Conservation (phyloP, 2,888 invertebrate genomes). For the Autographa gamma region DNA sequence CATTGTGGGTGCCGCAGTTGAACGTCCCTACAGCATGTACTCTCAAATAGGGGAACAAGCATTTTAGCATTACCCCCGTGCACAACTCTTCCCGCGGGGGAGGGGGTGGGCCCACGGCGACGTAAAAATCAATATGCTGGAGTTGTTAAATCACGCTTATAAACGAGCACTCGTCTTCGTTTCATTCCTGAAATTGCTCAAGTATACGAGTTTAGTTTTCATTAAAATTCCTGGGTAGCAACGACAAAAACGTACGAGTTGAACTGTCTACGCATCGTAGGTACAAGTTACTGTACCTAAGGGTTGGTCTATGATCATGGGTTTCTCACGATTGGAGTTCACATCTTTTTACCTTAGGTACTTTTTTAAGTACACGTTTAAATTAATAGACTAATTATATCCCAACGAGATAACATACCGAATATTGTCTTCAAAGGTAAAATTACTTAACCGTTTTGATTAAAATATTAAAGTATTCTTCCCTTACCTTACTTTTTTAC, state of each 20-base stretch:
- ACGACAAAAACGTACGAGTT: conserved; percentile 48
- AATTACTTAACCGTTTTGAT: not conserved
- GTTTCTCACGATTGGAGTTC: conserved; percentile 10
- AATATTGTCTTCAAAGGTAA: no score
- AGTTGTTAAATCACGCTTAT: conserved; percentile 93
- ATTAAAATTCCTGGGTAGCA: conserved; percentile 60
- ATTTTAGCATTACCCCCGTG: conserved; percentile 90
- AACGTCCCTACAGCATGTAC: conserved; percentile 87
- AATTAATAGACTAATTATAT: no score
- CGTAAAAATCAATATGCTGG: conserved; percentile 91
- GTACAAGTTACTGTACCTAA: conserved; percentile 13
- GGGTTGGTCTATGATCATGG: conserved; percentile 12
- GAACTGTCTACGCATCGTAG: conserved; percentile 23
- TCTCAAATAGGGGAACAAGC: conserved; percentile 90
- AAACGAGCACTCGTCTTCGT: conserved; percentile 90
- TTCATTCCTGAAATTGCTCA: conserved; percentile 86
- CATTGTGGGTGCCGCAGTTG: conserved; percentile 70
- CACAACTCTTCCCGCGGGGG: conserved; percentile 88
- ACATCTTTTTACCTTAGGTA: not conserved
- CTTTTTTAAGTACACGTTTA: no score
- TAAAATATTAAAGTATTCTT: not conserved
- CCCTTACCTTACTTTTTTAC: not conserved
- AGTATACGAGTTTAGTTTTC: conserved; percentile 76
- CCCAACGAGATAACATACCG: no score
- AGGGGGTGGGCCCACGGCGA: conserved; percentile 88